A percentile compares a stretch with the other conserved stretches of the same genome.
Evolutionary conservation across 2,113 vertebrate genomes (phyloP).

Genomic region (Phoxinus phoxinus): DNA sequence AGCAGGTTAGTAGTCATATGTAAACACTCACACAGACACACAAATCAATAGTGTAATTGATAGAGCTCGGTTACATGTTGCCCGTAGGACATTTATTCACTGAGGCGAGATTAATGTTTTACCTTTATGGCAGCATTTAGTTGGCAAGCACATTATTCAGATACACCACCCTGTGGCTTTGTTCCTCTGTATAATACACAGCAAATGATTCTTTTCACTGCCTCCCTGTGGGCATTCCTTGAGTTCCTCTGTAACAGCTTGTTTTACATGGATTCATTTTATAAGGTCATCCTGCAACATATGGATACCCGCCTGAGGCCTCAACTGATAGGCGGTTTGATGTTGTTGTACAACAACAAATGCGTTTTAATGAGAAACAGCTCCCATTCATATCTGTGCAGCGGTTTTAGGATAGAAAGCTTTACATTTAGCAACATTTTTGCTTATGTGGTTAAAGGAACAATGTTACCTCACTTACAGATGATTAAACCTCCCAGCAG

Average conservation of each 20-base stretch:
- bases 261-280: conserved; percentile 33
- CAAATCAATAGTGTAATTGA: not conserved
- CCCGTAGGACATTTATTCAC: not conserved
- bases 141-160: conserved; percentile 7
- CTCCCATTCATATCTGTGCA: not conserved
- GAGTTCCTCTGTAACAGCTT: conserved; percentile 9
- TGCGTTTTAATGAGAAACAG: not conserved
- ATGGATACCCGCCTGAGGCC: not conserved
- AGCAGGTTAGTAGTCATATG: conserved; percentile 81
- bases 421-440: not conserved
- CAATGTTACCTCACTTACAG: not conserved
- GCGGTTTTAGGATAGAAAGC: not conserved
- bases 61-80: not conserved
- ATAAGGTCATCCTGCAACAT: conserved; percentile 37
- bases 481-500: too few species aligned
- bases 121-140: not conserved
- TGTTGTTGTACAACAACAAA: conserved; percentile 7
- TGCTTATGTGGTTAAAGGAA: not conserved
- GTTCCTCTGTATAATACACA: conserved; percentile 17
- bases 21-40: not conserved
- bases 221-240: not conserved
- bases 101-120: conserved; percentile 2
- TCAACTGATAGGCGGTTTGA: not conserved
- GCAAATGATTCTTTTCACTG: conserved; percentile 33
- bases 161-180: not conserved